Evolutionary conservation across 2,888 invertebrate species (phyloP).

Genomic region (Lepidocyrtinus sp.): DNA sequence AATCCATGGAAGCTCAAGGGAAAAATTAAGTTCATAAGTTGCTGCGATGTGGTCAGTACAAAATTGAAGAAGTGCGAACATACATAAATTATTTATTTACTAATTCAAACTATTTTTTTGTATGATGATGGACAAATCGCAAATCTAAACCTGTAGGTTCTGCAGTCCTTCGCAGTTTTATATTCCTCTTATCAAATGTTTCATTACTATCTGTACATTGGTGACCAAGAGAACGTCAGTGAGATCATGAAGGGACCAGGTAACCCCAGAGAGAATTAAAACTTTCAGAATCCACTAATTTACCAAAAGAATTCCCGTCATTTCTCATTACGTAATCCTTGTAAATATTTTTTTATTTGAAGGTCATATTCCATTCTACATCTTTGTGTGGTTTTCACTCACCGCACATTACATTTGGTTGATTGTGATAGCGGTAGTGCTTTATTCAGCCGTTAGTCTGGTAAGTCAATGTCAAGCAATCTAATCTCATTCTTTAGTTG

Average conservation of each 20-base stretch:
- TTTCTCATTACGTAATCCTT: no score
- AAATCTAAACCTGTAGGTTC: constrained; percentile 21
- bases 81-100: not conserved
- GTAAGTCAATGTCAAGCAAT: no score
- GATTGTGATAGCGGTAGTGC: constrained; percentile 50
- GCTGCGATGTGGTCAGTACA: constrained; percentile 51
- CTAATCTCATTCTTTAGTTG: no score
- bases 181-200: constrained; percentile 61
- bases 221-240: constrained; percentile 24
- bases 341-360: not conserved
- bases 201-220: constrained; percentile 47
- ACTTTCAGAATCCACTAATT: no score
- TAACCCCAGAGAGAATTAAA: no score
- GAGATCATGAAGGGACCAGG: constrained; percentile 45
- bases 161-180: constrained; percentile 47
- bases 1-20: constrained; percentile 66
- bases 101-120: not conserved
- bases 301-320: no score
- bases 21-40: constrained; percentile 50
- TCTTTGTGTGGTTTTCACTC: constrained; percentile 58
- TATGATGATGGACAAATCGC: not conserved
- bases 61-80: not conserved
- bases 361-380: constrained; percentile 60
- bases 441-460: constrained; percentile 59
- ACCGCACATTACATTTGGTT: constrained; percentile 55